Base-by-base conservation (phyloP, 2,888 invertebrate genomes). In the Drosophila demipolita region DNA sequence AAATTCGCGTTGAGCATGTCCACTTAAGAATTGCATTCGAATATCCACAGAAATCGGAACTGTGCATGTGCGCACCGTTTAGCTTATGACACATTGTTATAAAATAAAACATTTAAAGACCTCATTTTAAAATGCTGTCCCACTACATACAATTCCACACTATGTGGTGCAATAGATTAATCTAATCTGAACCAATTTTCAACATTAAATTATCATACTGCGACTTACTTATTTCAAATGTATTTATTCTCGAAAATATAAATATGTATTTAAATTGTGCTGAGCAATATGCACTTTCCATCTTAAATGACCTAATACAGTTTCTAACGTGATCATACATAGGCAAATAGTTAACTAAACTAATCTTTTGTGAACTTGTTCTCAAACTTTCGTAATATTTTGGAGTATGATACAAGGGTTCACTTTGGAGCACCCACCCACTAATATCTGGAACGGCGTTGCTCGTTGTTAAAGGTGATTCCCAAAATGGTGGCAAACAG, bases 401-500 rank as follows among this genome's bases (percentile, higher is more conserved):
- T 12, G 38, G n/a, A 57, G 20, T 26, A 26, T 48, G 12, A n/a
- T 17, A 23, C 23, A 17, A 15, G n/a, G 35, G 5, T 29, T 29
- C 3, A 29, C 5, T 36, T 17, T 50, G 17, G 36, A n/a, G 36
- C 15, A 12, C 26, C n/a, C 15, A 12, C 26, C n/a, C 20, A 12
- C 94, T 94, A 95, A 94, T 94, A 95, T 93, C 94, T 94, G 87
- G 94, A 94, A 94, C 96, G 95, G 94, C 96, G 95, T 91, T 95
- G 95, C 91, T 96, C 96, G 93, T 97, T 97, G 93, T 95, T 95
- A 92, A 98, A 97, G 89, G 97, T 96, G 92, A 96, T 96, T 76
- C 96, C 97, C 92, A 98, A 94, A 91, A 97, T 97, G 92, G 97
- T 95, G 68, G 97, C 96, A 92, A 97, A 97, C 87, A 97, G 94